phyloP scores from a whole-genome alignment of 2,113 vertebrate species.

The Steatornis caripensis region DNA sequence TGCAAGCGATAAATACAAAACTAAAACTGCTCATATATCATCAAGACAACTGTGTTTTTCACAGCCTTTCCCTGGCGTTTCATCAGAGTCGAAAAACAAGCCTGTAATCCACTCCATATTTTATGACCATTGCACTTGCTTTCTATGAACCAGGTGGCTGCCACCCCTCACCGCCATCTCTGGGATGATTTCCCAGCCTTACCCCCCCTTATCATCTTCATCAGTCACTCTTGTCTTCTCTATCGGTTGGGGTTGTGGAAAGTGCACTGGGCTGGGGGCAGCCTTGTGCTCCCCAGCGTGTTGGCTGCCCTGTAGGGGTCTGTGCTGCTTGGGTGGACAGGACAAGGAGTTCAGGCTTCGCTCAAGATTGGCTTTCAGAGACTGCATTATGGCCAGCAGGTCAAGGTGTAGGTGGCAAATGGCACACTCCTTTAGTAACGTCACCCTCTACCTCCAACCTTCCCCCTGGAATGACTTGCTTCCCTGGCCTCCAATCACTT shows the following conservation, averaged over 20 bases:
- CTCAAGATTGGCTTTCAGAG: background rate
- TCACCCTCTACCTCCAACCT: background rate
- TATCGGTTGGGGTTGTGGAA: background rate
- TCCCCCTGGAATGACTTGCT: background rate
- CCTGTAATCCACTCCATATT: background rate
- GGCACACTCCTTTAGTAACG: background rate
- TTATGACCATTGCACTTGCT: background rate
- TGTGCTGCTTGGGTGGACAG: background rate
- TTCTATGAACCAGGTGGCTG: background rate
- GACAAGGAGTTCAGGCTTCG: background rate
- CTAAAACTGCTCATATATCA: background rate
- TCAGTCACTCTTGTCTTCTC: background rate
- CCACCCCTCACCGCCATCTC: background rate
- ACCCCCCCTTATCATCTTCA: background rate
- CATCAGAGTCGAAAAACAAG: background rate
- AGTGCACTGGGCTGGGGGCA: background rate
- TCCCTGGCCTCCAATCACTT: background rate
- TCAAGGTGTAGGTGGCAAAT: background rate
- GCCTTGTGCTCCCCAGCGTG: background rate
- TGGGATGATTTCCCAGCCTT: background rate
- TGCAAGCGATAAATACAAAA: background rate
- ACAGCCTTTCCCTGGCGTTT: background rate
- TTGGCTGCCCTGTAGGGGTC: background rate
- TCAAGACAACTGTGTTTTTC: background rate
- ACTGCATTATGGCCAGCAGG: accelerated